These are phyloP conservation scores for Aradus depressus DNA, from an alignment of 2,888 invertebrate species.

Conservation along the genomic window DNA sequence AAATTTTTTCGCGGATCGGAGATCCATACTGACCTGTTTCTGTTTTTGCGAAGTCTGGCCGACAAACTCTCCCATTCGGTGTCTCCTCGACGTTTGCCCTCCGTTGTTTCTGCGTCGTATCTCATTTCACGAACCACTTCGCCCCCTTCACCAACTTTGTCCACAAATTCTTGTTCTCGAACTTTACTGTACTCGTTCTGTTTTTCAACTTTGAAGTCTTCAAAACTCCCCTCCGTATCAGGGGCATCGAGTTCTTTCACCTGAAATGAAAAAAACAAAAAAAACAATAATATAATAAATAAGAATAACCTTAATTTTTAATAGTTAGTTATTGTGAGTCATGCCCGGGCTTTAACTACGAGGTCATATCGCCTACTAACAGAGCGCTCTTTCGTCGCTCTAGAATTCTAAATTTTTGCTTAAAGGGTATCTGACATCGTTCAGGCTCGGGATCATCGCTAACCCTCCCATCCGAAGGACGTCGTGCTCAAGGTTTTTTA, in stretches of 20 bases:
- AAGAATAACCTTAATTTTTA: background rate
- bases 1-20: too few relatives aligned
- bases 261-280: slow-evolving; percentile 27
- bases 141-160: slow-evolving; percentile 70
- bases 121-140: slow-evolving; percentile 70
- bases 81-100: slow-evolving; percentile 60
- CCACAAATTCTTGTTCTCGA: slow-evolving; percentile 70
- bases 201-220: slow-evolving; percentile 43
- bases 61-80: slow-evolving; percentile 71
- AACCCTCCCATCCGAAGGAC: too few relatives aligned
- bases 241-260: slow-evolving; percentile 68
- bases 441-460: too few relatives aligned
- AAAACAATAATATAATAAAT: background rate
- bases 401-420: too few relatives aligned
- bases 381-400: too few relatives aligned
- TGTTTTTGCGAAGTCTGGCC: slow-evolving; percentile 50
- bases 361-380: too few relatives aligned
- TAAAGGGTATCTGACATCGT: too few relatives aligned
- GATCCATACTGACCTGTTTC: slow-evolving; percentile 20
- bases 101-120: slow-evolving; percentile 42
- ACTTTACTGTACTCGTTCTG: slow-evolving; percentile 56
- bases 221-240: slow-evolving; percentile 42
- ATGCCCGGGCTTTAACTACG: too few relatives aligned
- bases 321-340: too few relatives aligned
- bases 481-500: too few relatives aligned